Percentiles rank a stretch among this genome's conserved stretches.
Evolutionary conservation across 2,797 vertebrate genomes (phyloP).

Genomic region (Acrocephalus scirpaceus): DNA sequence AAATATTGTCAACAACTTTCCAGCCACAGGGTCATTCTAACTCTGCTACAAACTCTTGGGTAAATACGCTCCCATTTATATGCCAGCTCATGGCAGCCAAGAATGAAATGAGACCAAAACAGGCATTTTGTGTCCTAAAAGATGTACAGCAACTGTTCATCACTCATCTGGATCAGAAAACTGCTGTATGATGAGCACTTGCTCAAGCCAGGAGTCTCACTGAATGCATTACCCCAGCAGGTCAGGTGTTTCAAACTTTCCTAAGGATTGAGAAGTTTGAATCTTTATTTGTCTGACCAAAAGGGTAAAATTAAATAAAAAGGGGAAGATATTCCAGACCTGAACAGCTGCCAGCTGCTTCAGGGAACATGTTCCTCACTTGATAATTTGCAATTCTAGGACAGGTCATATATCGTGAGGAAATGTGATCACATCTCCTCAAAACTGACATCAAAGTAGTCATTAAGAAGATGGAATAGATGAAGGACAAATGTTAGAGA

Average conservation of each 20-base stretch:
- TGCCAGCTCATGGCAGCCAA: background rate
- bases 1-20: background rate
- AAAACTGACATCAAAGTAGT: slow-evolving; percentile 12
- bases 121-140: background rate
- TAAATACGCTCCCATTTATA: background rate
- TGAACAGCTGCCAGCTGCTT: background rate
- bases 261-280: background rate
- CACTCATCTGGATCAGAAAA: background rate
- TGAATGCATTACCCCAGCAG: background rate
- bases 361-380: background rate
- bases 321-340: background rate
- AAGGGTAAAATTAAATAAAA: background rate
- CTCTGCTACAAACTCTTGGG: background rate
- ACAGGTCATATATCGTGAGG: background rate
- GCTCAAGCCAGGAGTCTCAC: background rate
- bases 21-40: background rate
- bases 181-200: background rate
- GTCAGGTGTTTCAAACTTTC: background rate
- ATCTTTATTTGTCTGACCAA: background rate
- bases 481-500: slow-evolving; percentile 10
- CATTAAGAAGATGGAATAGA: slow-evolving; percentile 22
- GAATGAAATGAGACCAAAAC: background rate
- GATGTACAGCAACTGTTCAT: background rate
- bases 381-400: background rate
- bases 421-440: slow-evolving; percentile 18